Evolutionary conservation across 2,113 vertebrate genomes (phyloP).

Genomic region (Dipodomys merriami): DNA sequence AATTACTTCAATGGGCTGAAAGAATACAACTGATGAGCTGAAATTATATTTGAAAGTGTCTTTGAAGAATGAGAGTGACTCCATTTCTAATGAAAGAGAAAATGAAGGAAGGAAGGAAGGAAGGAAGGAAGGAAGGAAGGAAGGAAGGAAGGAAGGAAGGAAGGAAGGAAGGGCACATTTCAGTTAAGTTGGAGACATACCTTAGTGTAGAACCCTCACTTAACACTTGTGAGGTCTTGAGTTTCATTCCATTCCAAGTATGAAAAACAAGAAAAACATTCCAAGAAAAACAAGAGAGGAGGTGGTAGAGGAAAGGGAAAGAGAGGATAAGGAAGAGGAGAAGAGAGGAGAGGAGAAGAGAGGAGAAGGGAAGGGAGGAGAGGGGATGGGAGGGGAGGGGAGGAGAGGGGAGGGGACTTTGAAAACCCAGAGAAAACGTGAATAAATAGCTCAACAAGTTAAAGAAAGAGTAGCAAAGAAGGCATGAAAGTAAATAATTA

Average conservation of each 20-base stretch:
- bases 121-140: background rate
- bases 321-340: no score
- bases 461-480: background rate
- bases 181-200: background rate
- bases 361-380: no score
- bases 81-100: background rate
- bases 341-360: no score
- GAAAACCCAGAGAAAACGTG: background rate
- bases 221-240: background rate
- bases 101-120: background rate
- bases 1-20: background rate
- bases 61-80: background rate
- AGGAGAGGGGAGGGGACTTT: no score
- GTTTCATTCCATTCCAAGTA: background rate
- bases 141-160: background rate
- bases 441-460: conserved; percentile 4
- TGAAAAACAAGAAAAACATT: no score
- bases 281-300: background rate
- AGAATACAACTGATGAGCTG: background rate
- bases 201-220: background rate
- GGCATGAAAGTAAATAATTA: background rate
- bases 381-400: no score
- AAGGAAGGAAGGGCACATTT: background rate
- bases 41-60: background rate
- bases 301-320: no score